phyloP scores from a whole-genome alignment of 2,797 vertebrate species.

The Sebastes minor region DNA sequence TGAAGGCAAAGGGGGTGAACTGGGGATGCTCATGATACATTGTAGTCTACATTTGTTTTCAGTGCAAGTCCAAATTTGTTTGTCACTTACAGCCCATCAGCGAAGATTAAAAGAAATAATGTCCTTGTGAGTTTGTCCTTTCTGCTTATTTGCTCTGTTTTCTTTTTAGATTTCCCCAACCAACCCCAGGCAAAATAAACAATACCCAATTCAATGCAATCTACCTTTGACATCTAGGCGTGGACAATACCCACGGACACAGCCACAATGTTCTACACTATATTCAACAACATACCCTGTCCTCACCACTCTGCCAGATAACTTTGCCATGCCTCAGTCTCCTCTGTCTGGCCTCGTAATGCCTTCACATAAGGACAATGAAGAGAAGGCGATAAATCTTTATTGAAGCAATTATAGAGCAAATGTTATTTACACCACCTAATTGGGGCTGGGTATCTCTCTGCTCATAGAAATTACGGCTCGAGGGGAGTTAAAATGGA shows the following conservation, averaged over 20 bases:
- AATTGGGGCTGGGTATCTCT: slow-evolving; percentile 74
- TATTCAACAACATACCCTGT: not conserved
- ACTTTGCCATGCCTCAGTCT: slow-evolving; percentile 54
- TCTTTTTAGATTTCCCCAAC: slow-evolving; percentile 2
- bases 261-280: not conserved
- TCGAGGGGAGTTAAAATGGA: slow-evolving; percentile 79
- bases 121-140: slow-evolving; percentile 20
- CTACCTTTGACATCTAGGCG: not conserved
- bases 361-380: slow-evolving; percentile 77
- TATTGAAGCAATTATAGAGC: slow-evolving; percentile 82
- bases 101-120: not conserved
- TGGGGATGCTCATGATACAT: not conserved
- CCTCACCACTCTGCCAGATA: slow-evolving; percentile 24
- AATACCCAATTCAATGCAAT: not conserved
- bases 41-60: not conserved
- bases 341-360: slow-evolving; percentile 48
- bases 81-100: not conserved
- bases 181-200: not conserved
- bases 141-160: not conserved
- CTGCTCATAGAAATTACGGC: slow-evolving; percentile 70
- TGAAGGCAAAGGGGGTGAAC: not conserved
- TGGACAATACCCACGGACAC: not conserved
- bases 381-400: slow-evolving; percentile 76
- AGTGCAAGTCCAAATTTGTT: not conserved
- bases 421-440: slow-evolving; percentile 82